Conservation (phyloP, 1,140 invertebrate species). For the Trachelipus rathkii region DNA sequence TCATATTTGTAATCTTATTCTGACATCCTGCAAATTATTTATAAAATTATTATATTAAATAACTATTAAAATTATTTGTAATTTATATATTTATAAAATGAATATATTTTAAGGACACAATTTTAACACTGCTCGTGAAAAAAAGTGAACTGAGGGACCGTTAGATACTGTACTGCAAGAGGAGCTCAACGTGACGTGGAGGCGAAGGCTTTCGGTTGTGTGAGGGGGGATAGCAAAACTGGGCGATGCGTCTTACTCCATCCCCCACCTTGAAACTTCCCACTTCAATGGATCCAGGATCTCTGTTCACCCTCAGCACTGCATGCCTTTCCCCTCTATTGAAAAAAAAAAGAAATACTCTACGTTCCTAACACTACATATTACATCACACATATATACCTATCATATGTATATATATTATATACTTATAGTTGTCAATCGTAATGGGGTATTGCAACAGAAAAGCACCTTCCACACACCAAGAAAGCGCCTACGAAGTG, state of each 20-base stretch:
- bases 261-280: not conserved
- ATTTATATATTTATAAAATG: too few species aligned
- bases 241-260: not conserved
- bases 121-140: not conserved
- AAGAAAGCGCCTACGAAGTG: not conserved
- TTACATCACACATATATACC: not conserved
- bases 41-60: too few species aligned
- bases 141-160: constrained; percentile 1
- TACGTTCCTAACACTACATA: not conserved
- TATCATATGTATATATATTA: too few species aligned
- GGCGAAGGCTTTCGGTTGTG: not conserved
- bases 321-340: not conserved
- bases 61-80: too few species aligned
- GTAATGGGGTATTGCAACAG: not conserved
- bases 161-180: not conserved
- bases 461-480: not conserved
- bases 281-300: constrained; percentile 6
- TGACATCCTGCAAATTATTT: too few species aligned
- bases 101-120: too few species aligned
- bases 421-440: too few species aligned
- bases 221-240: not conserved
- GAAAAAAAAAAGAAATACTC: not conserved
- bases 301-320: not conserved
- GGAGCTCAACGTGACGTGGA: not conserved
- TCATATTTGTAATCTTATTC: not conserved